These are phyloP conservation scores for Oscheius myriophilus DNA, from an alignment of 2,888 invertebrate genomes.

Conservation along the genomic window DNA sequence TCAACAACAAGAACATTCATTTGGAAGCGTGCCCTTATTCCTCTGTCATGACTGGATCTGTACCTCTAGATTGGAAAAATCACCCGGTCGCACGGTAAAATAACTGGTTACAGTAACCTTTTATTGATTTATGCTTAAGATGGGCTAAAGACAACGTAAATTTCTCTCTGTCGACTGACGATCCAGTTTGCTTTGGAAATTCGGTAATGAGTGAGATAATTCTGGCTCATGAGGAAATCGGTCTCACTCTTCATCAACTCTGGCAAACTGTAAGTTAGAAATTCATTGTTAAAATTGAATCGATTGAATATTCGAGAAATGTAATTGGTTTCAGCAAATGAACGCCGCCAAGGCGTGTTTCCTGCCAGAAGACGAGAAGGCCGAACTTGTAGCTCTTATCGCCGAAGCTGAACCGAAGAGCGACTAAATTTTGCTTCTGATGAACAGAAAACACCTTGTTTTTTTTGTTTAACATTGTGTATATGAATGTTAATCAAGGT, in stretches of 20 bases:
- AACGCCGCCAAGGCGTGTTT: conserved; percentile 75
- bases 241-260: conserved; percentile 73
- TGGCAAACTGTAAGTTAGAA: conserved; percentile 73
- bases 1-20: conserved; percentile 50
- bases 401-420: conserved; percentile 48
- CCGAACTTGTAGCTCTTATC: conserved; percentile 70
- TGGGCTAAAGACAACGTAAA: conserved; percentile 75
- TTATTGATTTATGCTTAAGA: conserved; percentile 61
- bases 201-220: conserved; percentile 74
- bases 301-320: no score
- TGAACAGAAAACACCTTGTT: no score
- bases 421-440: no score
- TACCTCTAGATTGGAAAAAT: conserved; percentile 69
- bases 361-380: conserved; percentile 73
- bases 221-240: conserved; percentile 72
- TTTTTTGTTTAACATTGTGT: no score
- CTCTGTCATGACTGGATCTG: conserved; percentile 75
- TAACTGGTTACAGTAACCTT: background rate
- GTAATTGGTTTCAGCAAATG: conserved; percentile 75
- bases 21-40: conserved; percentile 75
- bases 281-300: no score
- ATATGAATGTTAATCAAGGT: no score
- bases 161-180: conserved; percentile 76
- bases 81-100: conserved; percentile 73
- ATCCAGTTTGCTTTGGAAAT: conserved; percentile 75